phyloP scores from a whole-genome alignment of 2,113 vertebrate species.

The Phocoena phocoena region DNA sequence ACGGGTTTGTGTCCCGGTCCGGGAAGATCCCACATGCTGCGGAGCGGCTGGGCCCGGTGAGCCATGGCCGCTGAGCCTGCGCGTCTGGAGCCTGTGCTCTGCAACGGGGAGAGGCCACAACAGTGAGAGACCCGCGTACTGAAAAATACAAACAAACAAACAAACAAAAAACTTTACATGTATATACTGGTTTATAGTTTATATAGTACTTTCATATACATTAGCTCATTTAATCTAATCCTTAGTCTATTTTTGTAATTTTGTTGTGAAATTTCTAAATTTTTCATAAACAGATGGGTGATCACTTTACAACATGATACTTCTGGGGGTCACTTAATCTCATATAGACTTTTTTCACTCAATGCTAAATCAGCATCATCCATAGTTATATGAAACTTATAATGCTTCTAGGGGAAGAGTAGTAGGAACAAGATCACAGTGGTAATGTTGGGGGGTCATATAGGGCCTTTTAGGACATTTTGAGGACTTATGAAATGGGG shows the following conservation, averaged over 20 bases:
- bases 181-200: conserved; percentile 28
- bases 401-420: not conserved
- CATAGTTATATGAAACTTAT: not conserved
- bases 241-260: conserved; percentile 36
- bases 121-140: too few relatives aligned
- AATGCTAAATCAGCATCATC: conserved; percentile 11
- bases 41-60: too few relatives aligned
- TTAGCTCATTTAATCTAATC: not conserved
- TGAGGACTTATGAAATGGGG: not conserved
- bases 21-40: too few relatives aligned
- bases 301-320: not conserved
- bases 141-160: too few relatives aligned
- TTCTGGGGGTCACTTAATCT: conserved; percentile 26
- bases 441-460: not conserved
- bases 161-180: not conserved
- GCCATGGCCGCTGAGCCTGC: too few relatives aligned
- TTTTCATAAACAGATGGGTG: conserved; percentile 35
- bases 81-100: too few relatives aligned
- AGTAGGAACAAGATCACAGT: not conserved
- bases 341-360: not conserved
- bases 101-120: too few relatives aligned
- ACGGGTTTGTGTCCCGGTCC: too few relatives aligned
- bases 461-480: not conserved
- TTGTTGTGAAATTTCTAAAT: conserved; percentile 44
- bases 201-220: conserved; percentile 17